Evolutionary conservation across 1,140 invertebrate genomes (phyloP), one percentile per base, ranked within the genome.

Genomic region (Steinernema khuongi): DNA sequence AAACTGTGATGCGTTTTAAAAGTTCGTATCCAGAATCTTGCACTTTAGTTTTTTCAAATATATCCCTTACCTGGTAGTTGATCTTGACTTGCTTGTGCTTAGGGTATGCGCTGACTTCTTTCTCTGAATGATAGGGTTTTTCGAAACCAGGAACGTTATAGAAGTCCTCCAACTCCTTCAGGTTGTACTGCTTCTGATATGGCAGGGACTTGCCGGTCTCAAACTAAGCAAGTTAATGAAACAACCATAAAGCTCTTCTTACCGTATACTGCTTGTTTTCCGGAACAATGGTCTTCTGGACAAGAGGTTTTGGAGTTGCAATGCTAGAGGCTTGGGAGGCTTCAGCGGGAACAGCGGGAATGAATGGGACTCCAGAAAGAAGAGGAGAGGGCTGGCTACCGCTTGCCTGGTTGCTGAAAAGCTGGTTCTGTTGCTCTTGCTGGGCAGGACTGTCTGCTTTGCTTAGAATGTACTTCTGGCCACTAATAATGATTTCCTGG

Each of bases 71-170:
- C 50, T 60, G 50, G 50, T n/a, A 60, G 19, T 60, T 60, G 22
- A 60, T 60, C 50, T 60, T 60, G 50, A 60, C 50, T 26, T 60
- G 50, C 50, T 60, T 60, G 19, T 60, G 50, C 50, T 60, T 60
- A 22, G 50, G 50, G 26, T 60, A 60, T 7, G 22, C 50, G 4
- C 50, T 26, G 22, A 2, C 50, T 7, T 60, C 50, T 22, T 60
- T 60, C 7, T 60, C 50, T n/a, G n/a, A n/a, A n/a, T n/a, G n/a
- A n/a, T n/a, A n/a, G 19, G 26, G 4, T 22, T 60, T 60, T 4
- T 60, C 50, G 7, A 60, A 7, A 22, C 4, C 7, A 22, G 50
- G 50, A 11, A 60, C 50, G 50, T 60, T 60, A 22, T 60, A 60
- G 50, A 60, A 60, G 11, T 60, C 50, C 19, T 60, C 50, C 11